These are phyloP conservation scores for Sebastes schlegelii DNA, from an alignment of 2,113 vertebrate species.

Conservation along the genomic window DNA sequence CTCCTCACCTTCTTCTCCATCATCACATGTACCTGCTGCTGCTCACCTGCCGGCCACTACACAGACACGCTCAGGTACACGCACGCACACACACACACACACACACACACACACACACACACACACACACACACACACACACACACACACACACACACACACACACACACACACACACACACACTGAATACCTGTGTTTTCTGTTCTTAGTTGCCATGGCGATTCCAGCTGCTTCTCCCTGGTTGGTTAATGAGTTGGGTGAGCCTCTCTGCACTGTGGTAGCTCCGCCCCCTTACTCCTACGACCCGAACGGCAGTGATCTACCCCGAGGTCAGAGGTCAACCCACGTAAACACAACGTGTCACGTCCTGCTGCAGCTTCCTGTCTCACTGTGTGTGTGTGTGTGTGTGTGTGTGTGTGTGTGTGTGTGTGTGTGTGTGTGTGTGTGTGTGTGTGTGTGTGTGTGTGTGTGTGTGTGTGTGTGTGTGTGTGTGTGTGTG, in stretches of 20 bases:
- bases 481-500: no score
- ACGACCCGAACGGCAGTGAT: slow-evolving; percentile 94
- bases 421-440: no score
- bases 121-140: not conserved
- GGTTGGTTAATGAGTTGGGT: slow-evolving; percentile 86
- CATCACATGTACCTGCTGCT: slow-evolving; percentile 80
- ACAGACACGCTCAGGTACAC: slow-evolving; percentile 57
- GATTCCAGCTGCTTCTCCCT: slow-evolving; percentile 79
- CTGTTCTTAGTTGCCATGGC: slow-evolving; percentile 76
- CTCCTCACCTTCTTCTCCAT: slow-evolving; percentile 82
- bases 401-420: slow-evolving; percentile 22
- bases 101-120: not conserved
- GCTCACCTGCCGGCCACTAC: slow-evolving; percentile 78
- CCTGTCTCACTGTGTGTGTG: not conserved
- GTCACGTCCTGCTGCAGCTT: not conserved
- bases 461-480: no score
- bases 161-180: not conserved
- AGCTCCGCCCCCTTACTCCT: slow-evolving; percentile 91
- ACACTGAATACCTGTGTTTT: slow-evolving; percentile 2
- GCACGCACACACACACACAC: not conserved
- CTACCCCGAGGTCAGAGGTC: slow-evolving; percentile 90
- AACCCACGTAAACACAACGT: not conserved
- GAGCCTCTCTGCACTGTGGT: slow-evolving; percentile 81
- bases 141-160: not conserved
- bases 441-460: no score